Conservation (phyloP, 2,113 vertebrate genomes). For the Ochotona princeps region DNA sequence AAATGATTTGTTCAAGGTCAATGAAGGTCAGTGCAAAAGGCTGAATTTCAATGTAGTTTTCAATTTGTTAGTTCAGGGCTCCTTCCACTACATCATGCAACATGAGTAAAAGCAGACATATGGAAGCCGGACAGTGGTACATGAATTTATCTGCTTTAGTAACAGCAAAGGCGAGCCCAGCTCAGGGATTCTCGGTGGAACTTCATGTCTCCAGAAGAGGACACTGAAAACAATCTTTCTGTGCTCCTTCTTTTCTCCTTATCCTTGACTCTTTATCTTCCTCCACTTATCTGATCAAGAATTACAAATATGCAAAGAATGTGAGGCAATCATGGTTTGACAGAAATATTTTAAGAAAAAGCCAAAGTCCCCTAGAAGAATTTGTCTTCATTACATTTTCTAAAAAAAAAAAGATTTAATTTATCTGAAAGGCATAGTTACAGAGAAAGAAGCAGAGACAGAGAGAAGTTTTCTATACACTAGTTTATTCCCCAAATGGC, state of each 20-base stretch:
- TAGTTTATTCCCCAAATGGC: no score
- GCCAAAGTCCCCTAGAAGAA: background rate
- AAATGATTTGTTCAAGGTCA: background rate
- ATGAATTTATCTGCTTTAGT: background rate
- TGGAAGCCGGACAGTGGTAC: background rate
- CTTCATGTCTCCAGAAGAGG: conserved; percentile 69
- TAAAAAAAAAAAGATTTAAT: no score
- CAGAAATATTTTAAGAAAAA: background rate
- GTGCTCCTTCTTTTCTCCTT: rapidly evolving
- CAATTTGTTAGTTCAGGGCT: background rate
- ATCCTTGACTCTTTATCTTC: no score
- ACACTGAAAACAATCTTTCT: background rate
- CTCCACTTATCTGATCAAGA: background rate
- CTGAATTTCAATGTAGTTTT: conserved; percentile 19
- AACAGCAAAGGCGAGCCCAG: background rate
- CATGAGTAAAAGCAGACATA: background rate
- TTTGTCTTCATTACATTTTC: background rate
- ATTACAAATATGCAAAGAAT: conserved; percentile 34
- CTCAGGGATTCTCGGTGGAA: background rate
- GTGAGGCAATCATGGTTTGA: background rate
- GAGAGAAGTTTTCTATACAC: no score
- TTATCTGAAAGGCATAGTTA: no score
- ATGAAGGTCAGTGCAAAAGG: background rate
- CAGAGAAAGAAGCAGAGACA: no score
- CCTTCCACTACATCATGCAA: background rate